Percentiles rank a stretch among this genome's conserved stretches.
phyloP scores from a whole-genome alignment of 1,140 invertebrate genomes.

The Aphaenogaster floridana region DNA sequence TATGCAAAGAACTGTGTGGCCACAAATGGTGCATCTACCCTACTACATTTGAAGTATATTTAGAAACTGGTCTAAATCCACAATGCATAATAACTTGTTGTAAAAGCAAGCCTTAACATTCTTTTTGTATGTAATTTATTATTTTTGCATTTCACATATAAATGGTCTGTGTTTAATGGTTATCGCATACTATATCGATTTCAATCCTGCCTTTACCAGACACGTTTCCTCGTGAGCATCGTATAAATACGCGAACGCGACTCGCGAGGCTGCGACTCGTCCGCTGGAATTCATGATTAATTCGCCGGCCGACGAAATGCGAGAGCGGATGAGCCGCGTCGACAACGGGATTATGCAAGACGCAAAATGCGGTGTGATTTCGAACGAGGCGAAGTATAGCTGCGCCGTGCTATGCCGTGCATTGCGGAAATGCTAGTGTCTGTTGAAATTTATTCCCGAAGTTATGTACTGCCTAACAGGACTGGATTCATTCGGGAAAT shows the following conservation, averaged over 20 bases:
- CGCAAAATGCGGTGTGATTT: constrained; percentile 41
- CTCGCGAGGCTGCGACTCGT: constrained; percentile 5
- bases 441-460: constrained; percentile 21
- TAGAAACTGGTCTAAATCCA: neutral
- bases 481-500: neutral
- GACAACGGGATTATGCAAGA: constrained; percentile 44
- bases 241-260: constrained; percentile 22
- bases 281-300: constrained; percentile 42
- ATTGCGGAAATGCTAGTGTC: neutral
- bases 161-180: neutral
- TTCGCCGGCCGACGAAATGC: constrained; percentile 45
- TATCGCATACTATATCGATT: neutral
- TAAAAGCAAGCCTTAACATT: neutral
- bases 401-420: neutral
- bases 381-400: constrained; percentile 7
- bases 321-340: constrained; percentile 19
- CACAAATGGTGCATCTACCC: too few species aligned
- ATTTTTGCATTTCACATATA: neutral
- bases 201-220: neutral
- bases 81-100: neutral
- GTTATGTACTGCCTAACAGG: neutral
- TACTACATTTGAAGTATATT: neutral
- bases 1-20: too few species aligned
- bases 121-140: neutral
- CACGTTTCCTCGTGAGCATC: constrained; percentile 11